Conservation (phyloP, 2,888 invertebrate genomes). For the Netelia fuscicornis region DNA sequence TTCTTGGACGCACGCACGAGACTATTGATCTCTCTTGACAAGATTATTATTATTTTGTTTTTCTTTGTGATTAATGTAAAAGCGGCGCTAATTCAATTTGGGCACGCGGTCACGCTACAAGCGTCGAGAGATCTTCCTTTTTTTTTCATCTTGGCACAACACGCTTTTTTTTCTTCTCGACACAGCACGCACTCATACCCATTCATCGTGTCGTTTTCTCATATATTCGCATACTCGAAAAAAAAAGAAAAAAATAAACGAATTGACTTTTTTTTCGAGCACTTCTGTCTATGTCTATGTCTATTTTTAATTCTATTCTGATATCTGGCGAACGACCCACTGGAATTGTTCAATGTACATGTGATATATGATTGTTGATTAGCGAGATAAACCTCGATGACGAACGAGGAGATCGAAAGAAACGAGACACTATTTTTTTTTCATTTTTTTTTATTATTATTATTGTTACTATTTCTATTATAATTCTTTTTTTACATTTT, state of each 20-base stretch:
- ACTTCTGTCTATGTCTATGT: background rate
- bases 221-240: background rate
- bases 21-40: conserved; percentile 6
- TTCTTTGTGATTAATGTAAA: conserved; percentile 31
- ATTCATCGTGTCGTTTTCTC: background rate
- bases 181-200: no score
- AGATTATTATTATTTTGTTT: conserved; percentile 15
- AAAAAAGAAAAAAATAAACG: background rate
- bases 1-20: conserved; percentile 61
- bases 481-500: conserved; percentile 9
- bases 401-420: conserved; percentile 57
- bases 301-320: conserved; percentile 12
- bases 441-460: conserved; percentile 30
- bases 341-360: conserved; percentile 31
- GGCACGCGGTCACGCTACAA: conserved; percentile 46
- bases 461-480: conserved; percentile 13
- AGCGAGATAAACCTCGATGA: conserved; percentile 49
- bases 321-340: conserved; percentile 45
- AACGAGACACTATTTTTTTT: conserved; percentile 51
- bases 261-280: conserved; percentile 26
- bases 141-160: conserved; percentile 5
- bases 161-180: no score
- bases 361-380: background rate
- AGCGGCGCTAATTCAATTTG: conserved; percentile 24
- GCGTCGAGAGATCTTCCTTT: conserved; percentile 1